Base-by-base conservation (phyloP, 2,113 vertebrate genomes). In the Chrysemys picta region DNA sequence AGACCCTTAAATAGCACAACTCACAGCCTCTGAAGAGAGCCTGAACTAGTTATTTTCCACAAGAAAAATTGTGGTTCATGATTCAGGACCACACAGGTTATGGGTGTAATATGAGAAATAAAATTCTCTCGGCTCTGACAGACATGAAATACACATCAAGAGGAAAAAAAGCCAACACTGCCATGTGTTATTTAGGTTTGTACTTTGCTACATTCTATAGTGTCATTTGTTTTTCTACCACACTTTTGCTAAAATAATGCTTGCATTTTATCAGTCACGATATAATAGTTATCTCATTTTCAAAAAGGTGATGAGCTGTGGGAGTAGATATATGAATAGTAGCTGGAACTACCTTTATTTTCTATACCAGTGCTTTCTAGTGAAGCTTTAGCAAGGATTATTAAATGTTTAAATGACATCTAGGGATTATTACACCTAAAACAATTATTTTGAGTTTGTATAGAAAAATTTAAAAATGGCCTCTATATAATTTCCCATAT, bases 231-330 rank as follows among this genome's bases (percentile, higher is more conserved):
- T 90, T 84, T 54, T 88, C 65, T 0, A 2, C 59, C 38, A 88
- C 76, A 80, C 5, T 11, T 22, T 49, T 65, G 62, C 88, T 92
- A 78, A 57, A 89, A 94, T 45, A 78, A 87, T 96, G 91, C 85
- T 91, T 72, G 38, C 45, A 50, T 91, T 88, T 54, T 82, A 90
- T 65, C 5, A 3, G 72, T 38, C 78, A 93, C 82, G 95, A 88
- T 17, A 85, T 0, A 0, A 52, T 12, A 91, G 85, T 31, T 8
- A n/a, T 80, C 49, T 85, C 38, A 88, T 38, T 87, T 85, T 84
- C 91, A 80, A 35, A 80, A 87, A 16, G 52, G 85, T 11, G 12
- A 78, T 50, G 72, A 94, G 62, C 17, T 10, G 38, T 81, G 45
- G 21, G 49, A 93, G 89, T 49, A 89, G 0, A 84, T 54, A 54